Evolutionary conservation across 2,888 invertebrate genomes (phyloP).

Genomic region (Phania funesta): DNA sequence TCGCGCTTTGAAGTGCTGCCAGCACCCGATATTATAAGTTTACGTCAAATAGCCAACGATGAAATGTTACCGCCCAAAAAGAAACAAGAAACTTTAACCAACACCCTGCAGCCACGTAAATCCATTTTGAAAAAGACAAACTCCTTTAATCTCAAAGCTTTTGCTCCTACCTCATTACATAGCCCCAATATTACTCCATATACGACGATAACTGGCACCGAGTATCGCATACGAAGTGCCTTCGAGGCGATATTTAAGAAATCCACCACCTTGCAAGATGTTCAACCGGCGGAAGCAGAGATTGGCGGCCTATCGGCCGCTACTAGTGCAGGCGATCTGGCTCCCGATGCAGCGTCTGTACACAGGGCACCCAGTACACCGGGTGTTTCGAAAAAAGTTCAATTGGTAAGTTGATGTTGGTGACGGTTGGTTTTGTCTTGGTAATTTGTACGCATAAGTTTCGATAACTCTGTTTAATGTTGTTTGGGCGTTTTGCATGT

Average conservation of each 20-base stretch:
- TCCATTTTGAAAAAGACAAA: conserved; percentile 97
- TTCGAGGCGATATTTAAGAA: conserved; percentile 96
- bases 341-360: conserved; percentile 66
- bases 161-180: conserved; percentile 82
- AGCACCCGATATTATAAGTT: conserved; percentile 89
- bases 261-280: conserved; percentile 92
- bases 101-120: conserved; percentile 85
- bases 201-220: conserved; percentile 93
- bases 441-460: neutral
- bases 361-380: conserved; percentile 82
- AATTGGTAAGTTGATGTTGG: conserved; percentile 84
- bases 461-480: neutral
- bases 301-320: conserved; percentile 81
- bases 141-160: conserved; percentile 88
- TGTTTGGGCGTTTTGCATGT: conserved; percentile 26
- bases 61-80: conserved; percentile 80
- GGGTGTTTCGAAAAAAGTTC: conserved; percentile 92
- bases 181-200: conserved; percentile 85
- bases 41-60: conserved; percentile 81
- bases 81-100: conserved; percentile 76
- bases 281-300: conserved; percentile 85
- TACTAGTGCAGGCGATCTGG: conserved; percentile 76
- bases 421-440: neutral
- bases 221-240: conserved; percentile 91
- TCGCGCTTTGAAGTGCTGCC: conserved; percentile 88